Evolutionary conservation across 2,888 invertebrate species (phyloP).

Genomic region (Athalia cordata): DNA sequence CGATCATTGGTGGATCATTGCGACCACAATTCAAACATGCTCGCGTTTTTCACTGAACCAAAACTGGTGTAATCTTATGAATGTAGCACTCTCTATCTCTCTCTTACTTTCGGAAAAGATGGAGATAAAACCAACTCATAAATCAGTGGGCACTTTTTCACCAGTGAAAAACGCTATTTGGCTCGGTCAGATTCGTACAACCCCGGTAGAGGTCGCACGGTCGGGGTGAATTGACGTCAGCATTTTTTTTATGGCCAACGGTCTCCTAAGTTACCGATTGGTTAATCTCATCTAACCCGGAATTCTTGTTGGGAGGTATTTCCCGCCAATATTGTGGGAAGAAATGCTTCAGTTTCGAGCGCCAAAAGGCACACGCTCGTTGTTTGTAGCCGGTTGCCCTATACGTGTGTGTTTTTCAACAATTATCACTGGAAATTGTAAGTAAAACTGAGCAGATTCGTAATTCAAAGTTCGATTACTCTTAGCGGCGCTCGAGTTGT

Average conservation of each 20-base stretch:
- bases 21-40: too few species aligned
- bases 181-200: slow-evolving; percentile 11
- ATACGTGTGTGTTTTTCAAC: slow-evolving; percentile 39
- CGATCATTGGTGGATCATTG: too few species aligned
- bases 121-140: too few species aligned
- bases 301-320: slow-evolving; percentile 20
- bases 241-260: slow-evolving; percentile 4
- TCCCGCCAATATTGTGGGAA: slow-evolving; percentile 44
- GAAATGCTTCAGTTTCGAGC: slow-evolving; percentile 38
- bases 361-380: slow-evolving; percentile 49
- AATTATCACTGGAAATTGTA: slow-evolving; percentile 25
- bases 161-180: too few species aligned
- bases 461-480: not conserved
- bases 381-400: slow-evolving; percentile 47
- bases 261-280: not conserved
- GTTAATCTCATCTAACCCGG: not conserved
- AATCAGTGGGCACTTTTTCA: too few species aligned
- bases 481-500: not conserved
- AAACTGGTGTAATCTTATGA: too few species aligned
- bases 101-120: too few species aligned
- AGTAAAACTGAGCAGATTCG: slow-evolving; percentile 19
- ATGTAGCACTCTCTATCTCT: too few species aligned
- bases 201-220: not conserved
- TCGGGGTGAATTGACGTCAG: not conserved
- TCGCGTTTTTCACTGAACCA: too few species aligned